These are phyloP conservation scores for Argyresthia goedartella DNA, from an alignment of 2,888 invertebrate genomes.

Conservation along the genomic window DNA sequence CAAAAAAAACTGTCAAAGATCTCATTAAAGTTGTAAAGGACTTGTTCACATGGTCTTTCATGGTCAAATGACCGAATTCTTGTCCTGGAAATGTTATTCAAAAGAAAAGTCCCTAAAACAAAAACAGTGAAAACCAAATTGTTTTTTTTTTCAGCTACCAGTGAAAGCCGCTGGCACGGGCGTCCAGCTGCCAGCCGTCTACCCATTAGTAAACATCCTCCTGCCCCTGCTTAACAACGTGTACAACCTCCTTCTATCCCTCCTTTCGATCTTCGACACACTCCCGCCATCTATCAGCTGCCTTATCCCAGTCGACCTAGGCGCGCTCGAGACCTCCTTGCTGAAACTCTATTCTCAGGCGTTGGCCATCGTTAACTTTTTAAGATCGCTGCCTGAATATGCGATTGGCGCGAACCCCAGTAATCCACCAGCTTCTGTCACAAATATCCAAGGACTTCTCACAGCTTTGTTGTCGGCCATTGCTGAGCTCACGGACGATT, in stretches of 20 bases:
- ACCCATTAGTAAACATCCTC: conserved; percentile 55
- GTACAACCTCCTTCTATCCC: conserved; percentile 53
- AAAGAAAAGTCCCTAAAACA: too few relatives aligned
- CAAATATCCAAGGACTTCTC: conserved; percentile 41
- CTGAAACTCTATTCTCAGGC: conserved; percentile 57
- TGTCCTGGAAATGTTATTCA: too few relatives aligned
- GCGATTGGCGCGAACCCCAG: conserved; percentile 49
- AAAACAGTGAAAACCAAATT: neutral
- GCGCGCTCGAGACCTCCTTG: conserved; percentile 51
- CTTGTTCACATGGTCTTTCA: too few relatives aligned
- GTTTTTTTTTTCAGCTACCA: conserved; percentile 32
- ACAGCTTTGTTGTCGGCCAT: conserved; percentile 34
- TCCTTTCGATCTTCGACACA: conserved; percentile 58
- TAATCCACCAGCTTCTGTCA: conserved; percentile 28
- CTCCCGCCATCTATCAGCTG: conserved; percentile 49
- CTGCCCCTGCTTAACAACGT: conserved; percentile 58
- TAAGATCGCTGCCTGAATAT: conserved; percentile 47
- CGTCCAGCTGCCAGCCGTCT: conserved; percentile 55
- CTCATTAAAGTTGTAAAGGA: neutral
- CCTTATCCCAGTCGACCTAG: conserved; percentile 51
- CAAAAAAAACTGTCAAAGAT: neutral
- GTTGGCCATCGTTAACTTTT: conserved; percentile 54
- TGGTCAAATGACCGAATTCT: too few relatives aligned
- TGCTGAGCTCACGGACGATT: conserved; percentile 44
- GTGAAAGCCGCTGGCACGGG: conserved; percentile 29